Percentiles rank a stretch among this genome's conserved stretches.
Conservation (phyloP, 2,113 vertebrate genomes). For the Lasiurus cinereus region DNA sequence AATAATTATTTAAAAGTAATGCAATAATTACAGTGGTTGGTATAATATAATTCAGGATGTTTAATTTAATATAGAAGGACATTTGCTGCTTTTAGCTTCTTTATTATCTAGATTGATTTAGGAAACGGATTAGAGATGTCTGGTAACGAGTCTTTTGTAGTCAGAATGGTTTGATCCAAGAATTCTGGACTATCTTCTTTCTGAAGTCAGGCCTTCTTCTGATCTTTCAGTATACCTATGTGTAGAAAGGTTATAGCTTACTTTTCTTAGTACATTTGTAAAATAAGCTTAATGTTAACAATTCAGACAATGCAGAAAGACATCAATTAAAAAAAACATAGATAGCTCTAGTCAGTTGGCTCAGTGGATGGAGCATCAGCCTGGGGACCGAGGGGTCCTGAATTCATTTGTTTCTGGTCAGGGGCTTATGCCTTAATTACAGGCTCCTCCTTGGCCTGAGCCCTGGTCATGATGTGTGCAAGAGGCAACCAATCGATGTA, state of each 20-base stretch:
- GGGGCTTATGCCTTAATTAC: too few species aligned
- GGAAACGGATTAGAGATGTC: not conserved
- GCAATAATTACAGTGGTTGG: not conserved
- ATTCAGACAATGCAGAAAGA: not conserved
- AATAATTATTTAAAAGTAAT: conserved; percentile 32
- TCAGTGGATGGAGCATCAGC: too few species aligned
- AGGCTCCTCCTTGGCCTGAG: too few species aligned
- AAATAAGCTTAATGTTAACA: not conserved
- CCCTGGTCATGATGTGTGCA: too few species aligned
- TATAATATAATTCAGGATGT: not conserved
- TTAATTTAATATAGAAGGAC: not conserved
- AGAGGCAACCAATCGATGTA: too few species aligned
- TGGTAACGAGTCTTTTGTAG: not conserved
- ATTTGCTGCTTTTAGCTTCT: not conserved
- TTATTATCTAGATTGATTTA: conserved; percentile 19
- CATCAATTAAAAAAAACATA: too few species aligned
- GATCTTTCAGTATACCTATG: not conserved
- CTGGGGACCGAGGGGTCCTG: too few species aligned
- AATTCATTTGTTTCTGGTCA: too few species aligned
- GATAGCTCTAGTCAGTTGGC: too few species aligned
- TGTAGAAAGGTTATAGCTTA: not conserved
- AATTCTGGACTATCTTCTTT: not conserved
- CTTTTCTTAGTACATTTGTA: not conserved
- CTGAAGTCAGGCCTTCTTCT: not conserved
- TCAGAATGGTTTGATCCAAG: not conserved